These are phyloP conservation scores for Glomeris maerens DNA, from an alignment of 1,140 invertebrate genomes.

Conservation along the genomic window DNA sequence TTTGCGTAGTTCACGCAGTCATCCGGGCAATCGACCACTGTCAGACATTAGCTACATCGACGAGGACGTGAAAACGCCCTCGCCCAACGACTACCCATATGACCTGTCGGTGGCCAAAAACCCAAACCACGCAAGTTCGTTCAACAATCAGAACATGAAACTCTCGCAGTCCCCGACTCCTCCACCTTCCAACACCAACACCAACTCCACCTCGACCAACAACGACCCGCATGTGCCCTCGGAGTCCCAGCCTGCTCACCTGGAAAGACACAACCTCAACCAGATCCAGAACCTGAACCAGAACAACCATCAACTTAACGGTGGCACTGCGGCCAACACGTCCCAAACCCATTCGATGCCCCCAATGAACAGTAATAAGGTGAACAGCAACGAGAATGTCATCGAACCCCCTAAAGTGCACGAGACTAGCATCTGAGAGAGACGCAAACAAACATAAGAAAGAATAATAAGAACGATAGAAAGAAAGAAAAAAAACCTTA, in stretches of 20 bases:
- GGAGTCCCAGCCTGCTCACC: conserved; percentile 12
- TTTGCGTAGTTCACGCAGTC: conserved; percentile 70
- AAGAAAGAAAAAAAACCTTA: conserved; percentile 8
- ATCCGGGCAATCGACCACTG: conserved; percentile 55
- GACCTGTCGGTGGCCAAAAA: conserved; percentile 11
- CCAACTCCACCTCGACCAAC: neutral
- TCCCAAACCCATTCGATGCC: conserved; percentile 10
- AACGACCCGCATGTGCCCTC: conserved; percentile 9
- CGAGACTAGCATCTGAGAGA: conserved; percentile 49
- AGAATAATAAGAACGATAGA: conserved; percentile 1
- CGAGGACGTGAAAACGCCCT: conserved; percentile 53
- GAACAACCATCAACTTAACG: neutral
- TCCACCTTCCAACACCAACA: neutral
- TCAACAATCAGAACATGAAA: conserved; percentile 2
- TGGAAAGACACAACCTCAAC: conserved; percentile 13
- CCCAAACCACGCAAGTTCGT: neutral
- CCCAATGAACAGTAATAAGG: conserved; percentile 14
- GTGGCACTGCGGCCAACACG: conserved; percentile 11
- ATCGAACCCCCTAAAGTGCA: conserved; percentile 33
- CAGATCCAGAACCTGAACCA: conserved; percentile 16
- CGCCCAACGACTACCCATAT: conserved; percentile 27
- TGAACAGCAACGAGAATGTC: conserved; percentile 2
- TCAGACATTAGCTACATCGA: conserved; percentile 86
- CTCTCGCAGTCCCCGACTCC: neutral
- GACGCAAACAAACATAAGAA: neutral